Base-by-base conservation (phyloP, 2,888 invertebrate genomes). In the Galerucella nymphaeae region DNA sequence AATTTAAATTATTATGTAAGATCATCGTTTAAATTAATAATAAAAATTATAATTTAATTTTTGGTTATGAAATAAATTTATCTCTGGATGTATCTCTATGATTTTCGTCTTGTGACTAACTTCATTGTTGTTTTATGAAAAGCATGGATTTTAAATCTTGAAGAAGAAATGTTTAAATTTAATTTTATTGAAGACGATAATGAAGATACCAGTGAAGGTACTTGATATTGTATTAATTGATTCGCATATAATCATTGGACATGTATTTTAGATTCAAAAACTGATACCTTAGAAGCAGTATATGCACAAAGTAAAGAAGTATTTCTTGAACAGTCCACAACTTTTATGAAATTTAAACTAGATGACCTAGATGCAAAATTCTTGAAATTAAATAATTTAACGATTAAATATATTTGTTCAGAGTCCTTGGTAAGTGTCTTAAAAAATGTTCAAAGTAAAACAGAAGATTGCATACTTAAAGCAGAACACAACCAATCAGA, bases 401-500 rank as follows among this genome's bases (percentile, higher is more conserved):
- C 87, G 76, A 88, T 90, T 71, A 88, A 89, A 38, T 88, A 90
- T 83, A 84, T 90, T 13, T 81, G 84, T 10, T 77, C 84, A n/a
- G 85, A 82, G 50, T 86, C 88, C 75, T 86, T 87, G 58, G 74
- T 88, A 14, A 73, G 81, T 14, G 62, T 79, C 59, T 77, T 85
- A 48, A 82, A 83, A 71, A 76, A 79, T 70, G 75, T 81, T 30
- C 80, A 86, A 81, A 68, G 82, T 23, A 80, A 81, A 20, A 83
- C 83, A 70, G 83, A 87, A 59, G 83, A 84, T 74, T 84, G 79
- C 18, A 73, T 88, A 5, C 78, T 89, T 30, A 86, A 88, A 81
- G 90, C 92, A 23, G 92, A 93, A 80, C 87, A 89, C 62, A 88
- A 88, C 75, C 91, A 93, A 81, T 93, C 94, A 11, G 96, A 96